Conservation (phyloP, 1,140 invertebrate genomes). For the Glossosoma conforme region DNA sequence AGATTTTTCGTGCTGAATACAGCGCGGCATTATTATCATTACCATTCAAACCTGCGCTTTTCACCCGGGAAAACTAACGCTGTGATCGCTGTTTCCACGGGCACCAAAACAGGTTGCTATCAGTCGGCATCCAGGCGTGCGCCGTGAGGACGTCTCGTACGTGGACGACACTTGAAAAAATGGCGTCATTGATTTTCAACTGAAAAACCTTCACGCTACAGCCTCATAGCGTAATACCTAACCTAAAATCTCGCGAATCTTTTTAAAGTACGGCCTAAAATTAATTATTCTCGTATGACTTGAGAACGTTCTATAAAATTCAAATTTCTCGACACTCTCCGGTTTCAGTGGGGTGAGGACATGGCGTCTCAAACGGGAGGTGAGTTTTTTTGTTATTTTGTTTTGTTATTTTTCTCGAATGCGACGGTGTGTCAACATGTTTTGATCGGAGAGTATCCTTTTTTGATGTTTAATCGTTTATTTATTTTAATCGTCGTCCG, state of each 20-base stretch:
- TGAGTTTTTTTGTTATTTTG: slow-evolving; percentile 4
- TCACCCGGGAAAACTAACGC: too few relatives aligned
- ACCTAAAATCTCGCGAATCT: too few relatives aligned
- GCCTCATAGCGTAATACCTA: too few relatives aligned
- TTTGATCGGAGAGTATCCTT: not conserved
- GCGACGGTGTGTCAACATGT: slow-evolving; percentile 3
- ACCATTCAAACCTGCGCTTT: too few relatives aligned
- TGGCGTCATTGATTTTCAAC: slow-evolving; percentile 24
- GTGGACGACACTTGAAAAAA: slow-evolving; percentile 8
- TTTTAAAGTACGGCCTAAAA: too few relatives aligned
- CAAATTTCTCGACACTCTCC: slow-evolving; percentile 9
- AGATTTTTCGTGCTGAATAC: too few relatives aligned
- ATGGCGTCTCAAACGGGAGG: slow-evolving; percentile 30
- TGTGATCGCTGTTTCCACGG: too few relatives aligned
- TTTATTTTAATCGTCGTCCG: not conserved
- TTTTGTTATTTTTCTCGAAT: not conserved
- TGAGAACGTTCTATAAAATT: slow-evolving; percentile 6
- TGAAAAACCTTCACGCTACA: not conserved
- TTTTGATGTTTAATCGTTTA: not conserved
- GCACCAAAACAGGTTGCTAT: slow-evolving; percentile 18
- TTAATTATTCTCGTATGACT: too few relatives aligned
- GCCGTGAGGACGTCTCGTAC: slow-evolving; percentile 8
- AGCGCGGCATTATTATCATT: too few relatives aligned
- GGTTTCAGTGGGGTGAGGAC: slow-evolving; percentile 15
- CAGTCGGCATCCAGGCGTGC: slow-evolving; percentile 20